A percentile compares a stretch with the other conserved stretches of the same genome.
These are phyloP conservation scores for Limanda limanda DNA, from an alignment of 2,113 vertebrate species.

Conservation along the genomic window DNA sequence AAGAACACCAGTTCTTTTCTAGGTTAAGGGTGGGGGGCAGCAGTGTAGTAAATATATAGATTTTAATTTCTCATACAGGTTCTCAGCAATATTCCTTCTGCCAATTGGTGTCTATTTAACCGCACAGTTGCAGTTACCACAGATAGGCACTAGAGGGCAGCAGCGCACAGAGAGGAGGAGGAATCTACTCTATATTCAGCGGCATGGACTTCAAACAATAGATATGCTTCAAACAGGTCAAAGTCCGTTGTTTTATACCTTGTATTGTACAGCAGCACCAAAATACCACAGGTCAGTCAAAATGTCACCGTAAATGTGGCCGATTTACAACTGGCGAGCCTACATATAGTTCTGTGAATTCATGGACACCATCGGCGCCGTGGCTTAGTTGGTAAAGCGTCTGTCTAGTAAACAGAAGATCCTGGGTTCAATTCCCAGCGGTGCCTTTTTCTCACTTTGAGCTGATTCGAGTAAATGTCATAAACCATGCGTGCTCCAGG, in stretches of 20 bases:
- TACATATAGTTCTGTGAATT: no score
- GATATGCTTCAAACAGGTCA: background rate
- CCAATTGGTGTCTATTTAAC: background rate
- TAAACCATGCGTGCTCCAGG: no score
- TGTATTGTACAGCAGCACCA: background rate
- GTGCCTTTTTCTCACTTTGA: conserved; percentile 8
- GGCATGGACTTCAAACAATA: background rate
- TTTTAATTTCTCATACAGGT: background rate
- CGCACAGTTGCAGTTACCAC: conserved; percentile 14
- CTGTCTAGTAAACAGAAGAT: conserved; percentile 34
- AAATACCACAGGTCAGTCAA: background rate
- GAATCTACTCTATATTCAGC: background rate
- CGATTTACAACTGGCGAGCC: no score
- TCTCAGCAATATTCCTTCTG: background rate
- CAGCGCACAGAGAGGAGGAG: conserved; percentile 21
- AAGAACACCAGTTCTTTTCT: background rate
- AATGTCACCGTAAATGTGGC: no score
- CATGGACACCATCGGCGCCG: background rate
- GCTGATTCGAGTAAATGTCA: no score
- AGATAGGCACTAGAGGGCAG: conserved; percentile 64
- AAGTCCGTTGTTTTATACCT: background rate
- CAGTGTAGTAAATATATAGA: background rate
- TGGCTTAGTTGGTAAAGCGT: background rate
- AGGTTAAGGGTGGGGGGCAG: background rate
- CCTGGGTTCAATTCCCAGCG: conserved; percentile 33